Conservation (phyloP, 2,888 invertebrate species). For the Noctua fimbriata region DNA sequence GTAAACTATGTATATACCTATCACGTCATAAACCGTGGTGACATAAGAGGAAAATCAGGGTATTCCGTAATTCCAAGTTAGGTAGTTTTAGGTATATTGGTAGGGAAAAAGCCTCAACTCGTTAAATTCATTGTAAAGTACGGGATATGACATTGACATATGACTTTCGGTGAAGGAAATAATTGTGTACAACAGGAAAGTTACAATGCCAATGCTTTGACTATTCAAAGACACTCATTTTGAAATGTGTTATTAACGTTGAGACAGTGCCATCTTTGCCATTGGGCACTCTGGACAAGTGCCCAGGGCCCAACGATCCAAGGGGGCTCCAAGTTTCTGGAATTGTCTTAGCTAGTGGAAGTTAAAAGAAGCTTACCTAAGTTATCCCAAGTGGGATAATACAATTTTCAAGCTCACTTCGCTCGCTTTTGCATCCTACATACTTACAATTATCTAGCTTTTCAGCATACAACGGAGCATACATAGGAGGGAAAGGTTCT, state of each 20-base stretch:
- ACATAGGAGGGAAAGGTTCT: too few species aligned
- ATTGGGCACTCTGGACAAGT: neutral
- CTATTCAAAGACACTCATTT: neutral
- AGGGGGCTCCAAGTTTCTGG: too few species aligned
- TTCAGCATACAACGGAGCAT: too few species aligned
- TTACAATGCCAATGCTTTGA: neutral
- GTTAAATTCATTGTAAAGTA: neutral
- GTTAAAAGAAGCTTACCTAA: too few species aligned
- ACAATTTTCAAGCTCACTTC: too few species aligned
- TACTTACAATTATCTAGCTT: too few species aligned
- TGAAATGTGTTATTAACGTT: neutral
- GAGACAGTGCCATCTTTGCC: neutral
- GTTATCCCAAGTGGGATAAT: too few species aligned
- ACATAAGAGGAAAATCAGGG: slow-evolving; percentile 10
- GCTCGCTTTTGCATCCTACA: too few species aligned
- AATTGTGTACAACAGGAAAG: neutral
- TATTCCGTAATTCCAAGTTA: neutral
- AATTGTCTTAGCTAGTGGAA: too few species aligned
- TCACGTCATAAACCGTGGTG: neutral
- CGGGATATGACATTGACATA: neutral
- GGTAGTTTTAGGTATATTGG: neutral
- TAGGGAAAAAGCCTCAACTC: slow-evolving; percentile 13
- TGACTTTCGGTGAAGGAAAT: neutral
- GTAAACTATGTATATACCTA: neutral
- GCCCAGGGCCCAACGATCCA: too few species aligned